Conservation (phyloP, 2,797 vertebrate genomes). For the Halcyon leucocephala region DNA sequence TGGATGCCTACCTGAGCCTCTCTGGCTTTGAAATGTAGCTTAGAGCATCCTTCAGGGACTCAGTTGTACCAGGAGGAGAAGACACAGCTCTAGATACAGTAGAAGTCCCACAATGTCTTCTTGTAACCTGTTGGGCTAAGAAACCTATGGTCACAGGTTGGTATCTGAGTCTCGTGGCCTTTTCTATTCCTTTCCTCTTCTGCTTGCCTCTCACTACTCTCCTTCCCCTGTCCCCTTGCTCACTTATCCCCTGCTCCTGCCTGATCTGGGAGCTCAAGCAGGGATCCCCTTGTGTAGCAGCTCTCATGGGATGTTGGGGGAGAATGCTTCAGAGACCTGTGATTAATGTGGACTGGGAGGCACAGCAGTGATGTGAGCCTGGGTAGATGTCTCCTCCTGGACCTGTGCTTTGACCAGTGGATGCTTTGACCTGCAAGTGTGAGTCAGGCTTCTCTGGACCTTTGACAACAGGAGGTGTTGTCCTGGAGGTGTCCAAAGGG, state of each 20-base stretch:
- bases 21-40: not conserved
- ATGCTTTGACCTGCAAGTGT: rapidly evolving
- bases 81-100: not conserved
- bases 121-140: not conserved
- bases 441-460: not conserved
- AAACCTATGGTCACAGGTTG: not conserved
- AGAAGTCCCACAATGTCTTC: not conserved
- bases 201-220: not conserved
- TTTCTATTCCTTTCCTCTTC: not conserved
- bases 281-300: not conserved
- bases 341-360: rapidly evolving
- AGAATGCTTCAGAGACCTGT: not conserved
- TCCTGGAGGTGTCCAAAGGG: not conserved
- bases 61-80: not conserved
- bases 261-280: not conserved
- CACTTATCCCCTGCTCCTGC: not conserved
- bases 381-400: not conserved
- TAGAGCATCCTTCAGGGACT: not conserved
- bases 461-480: not conserved
- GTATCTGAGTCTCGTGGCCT: not conserved
- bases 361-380: not conserved
- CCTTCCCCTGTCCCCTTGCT: not conserved
- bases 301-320: not conserved
- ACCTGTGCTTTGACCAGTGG: not conserved
- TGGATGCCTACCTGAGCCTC: not conserved